These are phyloP conservation scores for Lemur catta DNA, from an alignment of 2,797 vertebrate genomes.

Conservation along the genomic window DNA sequence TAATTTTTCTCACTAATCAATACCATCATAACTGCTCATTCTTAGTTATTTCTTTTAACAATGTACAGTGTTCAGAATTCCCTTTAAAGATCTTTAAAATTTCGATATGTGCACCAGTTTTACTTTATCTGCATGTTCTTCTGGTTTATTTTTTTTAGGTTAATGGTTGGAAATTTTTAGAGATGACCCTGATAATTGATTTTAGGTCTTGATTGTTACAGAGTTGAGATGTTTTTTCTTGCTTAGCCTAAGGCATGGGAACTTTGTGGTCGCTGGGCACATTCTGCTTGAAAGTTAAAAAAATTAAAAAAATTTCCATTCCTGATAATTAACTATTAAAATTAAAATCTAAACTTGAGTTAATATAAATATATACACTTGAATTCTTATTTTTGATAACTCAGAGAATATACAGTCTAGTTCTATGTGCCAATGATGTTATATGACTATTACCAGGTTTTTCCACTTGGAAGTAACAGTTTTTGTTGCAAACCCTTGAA, in stretches of 20 bases:
- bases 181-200: neutral
- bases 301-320: neutral
- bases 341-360: neutral
- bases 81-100: neutral
- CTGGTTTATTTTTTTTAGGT: neutral
- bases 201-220: neutral
- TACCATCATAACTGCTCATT: neutral
- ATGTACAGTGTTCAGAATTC: neutral
- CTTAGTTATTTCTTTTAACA: slow-evolving; percentile 12
- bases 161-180: neutral
- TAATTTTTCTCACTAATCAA: slow-evolving; percentile 17
- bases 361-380: neutral
- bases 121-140: neutral
- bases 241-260: neutral
- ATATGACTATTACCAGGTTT: neutral
- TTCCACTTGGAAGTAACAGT: neutral
- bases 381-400: neutral
- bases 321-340: neutral
- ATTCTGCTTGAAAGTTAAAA: neutral
- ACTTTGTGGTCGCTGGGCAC: neutral
- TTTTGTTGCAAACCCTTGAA: neutral
- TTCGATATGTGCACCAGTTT: neutral
- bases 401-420: neutral
- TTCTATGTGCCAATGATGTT: neutral
- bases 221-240: neutral